These are phyloP conservation scores for Rhinophrynus dorsalis DNA, from an alignment of 2,797 vertebrate species.

Conservation along the genomic window DNA sequence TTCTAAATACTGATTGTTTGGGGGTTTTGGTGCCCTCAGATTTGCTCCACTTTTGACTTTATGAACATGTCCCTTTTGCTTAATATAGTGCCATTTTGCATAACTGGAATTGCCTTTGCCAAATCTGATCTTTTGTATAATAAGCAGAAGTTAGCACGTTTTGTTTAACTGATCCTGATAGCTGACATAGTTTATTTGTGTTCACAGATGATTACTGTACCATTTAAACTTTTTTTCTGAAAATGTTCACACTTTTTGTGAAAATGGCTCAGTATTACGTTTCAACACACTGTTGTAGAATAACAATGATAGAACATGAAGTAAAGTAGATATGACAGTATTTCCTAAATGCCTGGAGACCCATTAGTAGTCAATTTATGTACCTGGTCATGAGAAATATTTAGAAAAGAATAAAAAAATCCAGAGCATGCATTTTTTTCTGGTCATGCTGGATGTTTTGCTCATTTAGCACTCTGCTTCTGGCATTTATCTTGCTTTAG, in stretches of 20 bases:
- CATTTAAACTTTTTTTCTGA: conserved; percentile 3
- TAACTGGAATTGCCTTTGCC: too few species aligned
- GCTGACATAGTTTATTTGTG: too few species aligned
- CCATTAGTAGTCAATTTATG: conserved; percentile 41
- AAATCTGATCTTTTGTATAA: too few species aligned
- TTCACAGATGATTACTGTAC: neutral
- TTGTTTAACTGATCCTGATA: too few species aligned
- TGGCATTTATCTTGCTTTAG: conserved; percentile 49
- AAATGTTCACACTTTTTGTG: neutral
- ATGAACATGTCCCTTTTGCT: too few species aligned
- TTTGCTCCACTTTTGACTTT: too few species aligned
- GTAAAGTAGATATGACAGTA: conserved; percentile 37
- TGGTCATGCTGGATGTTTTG: conserved; percentile 46
- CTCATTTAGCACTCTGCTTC: conserved; percentile 46
- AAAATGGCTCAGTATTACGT: conserved; percentile 25
- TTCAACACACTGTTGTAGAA: conserved; percentile 23
- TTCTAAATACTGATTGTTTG: too few species aligned
- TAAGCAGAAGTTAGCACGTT: too few species aligned
- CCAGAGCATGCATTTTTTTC: conserved; percentile 32
- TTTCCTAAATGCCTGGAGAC: conserved; percentile 33
- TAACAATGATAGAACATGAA: conserved; percentile 31
- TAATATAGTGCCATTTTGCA: too few species aligned
- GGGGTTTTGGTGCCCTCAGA: too few species aligned
- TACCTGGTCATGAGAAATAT: conserved; percentile 27
- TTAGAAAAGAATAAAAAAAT: conserved; percentile 43